Evolutionary conservation across 2,888 invertebrate genomes (phyloP).

Genomic region (Pandemis heparana): DNA sequence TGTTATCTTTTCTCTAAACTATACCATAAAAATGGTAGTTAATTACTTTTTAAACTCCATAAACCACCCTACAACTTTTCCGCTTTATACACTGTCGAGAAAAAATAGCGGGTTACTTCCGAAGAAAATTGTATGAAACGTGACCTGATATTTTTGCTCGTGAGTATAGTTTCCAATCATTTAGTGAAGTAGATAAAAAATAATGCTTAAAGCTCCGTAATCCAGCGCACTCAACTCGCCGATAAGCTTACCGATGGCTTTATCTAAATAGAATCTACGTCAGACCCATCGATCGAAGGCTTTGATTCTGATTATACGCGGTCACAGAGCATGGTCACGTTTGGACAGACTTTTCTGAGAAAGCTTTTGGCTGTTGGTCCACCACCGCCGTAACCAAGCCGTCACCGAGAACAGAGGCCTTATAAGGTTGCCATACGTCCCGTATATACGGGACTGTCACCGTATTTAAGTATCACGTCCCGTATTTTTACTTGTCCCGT

Average conservation of each 20-base stretch:
- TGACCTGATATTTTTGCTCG: too few relatives aligned
- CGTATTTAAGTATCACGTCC: too few relatives aligned
- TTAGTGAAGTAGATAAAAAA: neutral
- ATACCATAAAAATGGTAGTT: too few relatives aligned
- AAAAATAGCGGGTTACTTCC: too few relatives aligned
- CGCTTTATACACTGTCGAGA: neutral
- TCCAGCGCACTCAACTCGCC: slow-evolving; percentile 5
- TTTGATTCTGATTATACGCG: slow-evolving; percentile 19
- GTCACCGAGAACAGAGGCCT: too few relatives aligned
- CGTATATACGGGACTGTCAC: too few relatives aligned
- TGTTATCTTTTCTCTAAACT: too few relatives aligned
- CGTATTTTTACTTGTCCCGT: too few relatives aligned
- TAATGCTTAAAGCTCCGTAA: neutral
- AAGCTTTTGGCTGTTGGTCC: too few relatives aligned
- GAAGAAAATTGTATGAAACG: too few relatives aligned
- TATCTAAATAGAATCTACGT: slow-evolving; percentile 35
- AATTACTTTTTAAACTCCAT: neutral
- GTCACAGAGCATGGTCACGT: slow-evolving; percentile 19
- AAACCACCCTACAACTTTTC: neutral
- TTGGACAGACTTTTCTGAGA: neutral
- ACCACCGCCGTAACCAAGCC: too few relatives aligned
- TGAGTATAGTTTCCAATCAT: neutral
- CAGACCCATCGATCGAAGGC: slow-evolving; percentile 27
- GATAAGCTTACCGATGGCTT: slow-evolving; percentile 8
- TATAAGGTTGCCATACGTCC: too few relatives aligned